These are phyloP conservation scores for Drosophila asahinai DNA, from an alignment of 1,140 invertebrate species.

Conservation along the genomic window DNA sequence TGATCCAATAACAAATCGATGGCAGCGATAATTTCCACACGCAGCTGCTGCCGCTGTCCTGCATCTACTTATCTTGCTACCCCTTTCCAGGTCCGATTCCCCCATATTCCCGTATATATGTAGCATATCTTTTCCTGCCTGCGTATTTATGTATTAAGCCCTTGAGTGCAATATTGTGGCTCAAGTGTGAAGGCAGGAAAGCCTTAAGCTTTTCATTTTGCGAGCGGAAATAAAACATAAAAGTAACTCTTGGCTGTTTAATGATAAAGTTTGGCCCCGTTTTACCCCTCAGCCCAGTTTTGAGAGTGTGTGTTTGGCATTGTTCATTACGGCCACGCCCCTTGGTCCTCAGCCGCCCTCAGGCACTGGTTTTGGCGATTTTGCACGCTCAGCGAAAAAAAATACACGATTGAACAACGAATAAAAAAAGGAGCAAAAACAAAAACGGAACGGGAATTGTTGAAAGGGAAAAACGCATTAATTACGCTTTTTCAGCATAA, in stretches of 20 bases:
- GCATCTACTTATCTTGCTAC: conserved; percentile 79
- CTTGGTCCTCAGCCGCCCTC: conserved; percentile 29
- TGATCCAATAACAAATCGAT: conserved; percentile 74
- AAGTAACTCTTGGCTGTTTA: conserved; percentile 81
- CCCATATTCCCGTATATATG: not conserved
- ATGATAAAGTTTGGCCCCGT: conserved; percentile 69
- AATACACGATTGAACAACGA: conserved; percentile 29
- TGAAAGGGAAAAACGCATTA: conserved; percentile 74
- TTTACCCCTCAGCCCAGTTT: not conserved
- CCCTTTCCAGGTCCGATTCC: conserved; percentile 41
- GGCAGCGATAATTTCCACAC: conserved; percentile 72
- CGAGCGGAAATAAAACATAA: conserved; percentile 79
- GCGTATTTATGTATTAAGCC: conserved; percentile 62
- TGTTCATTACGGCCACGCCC: conserved; percentile 52
- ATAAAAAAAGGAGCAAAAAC: conserved; percentile 27
- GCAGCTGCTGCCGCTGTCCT: conserved; percentile 71
- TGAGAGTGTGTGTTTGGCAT: conserved; percentile 51
- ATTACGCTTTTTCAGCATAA: conserved; percentile 77
- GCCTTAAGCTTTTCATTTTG: conserved; percentile 68
- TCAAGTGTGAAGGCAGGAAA: conserved; percentile 8
- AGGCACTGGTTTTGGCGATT: conserved; percentile 51
- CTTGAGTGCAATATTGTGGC: too few relatives aligned
- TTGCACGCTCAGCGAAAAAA: conserved; percentile 71
- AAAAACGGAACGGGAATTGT: conserved; percentile 44
- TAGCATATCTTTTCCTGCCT: conserved; percentile 12